Conservation (phyloP, 2,797 vertebrate genomes). For the Masticophis lateralis region DNA sequence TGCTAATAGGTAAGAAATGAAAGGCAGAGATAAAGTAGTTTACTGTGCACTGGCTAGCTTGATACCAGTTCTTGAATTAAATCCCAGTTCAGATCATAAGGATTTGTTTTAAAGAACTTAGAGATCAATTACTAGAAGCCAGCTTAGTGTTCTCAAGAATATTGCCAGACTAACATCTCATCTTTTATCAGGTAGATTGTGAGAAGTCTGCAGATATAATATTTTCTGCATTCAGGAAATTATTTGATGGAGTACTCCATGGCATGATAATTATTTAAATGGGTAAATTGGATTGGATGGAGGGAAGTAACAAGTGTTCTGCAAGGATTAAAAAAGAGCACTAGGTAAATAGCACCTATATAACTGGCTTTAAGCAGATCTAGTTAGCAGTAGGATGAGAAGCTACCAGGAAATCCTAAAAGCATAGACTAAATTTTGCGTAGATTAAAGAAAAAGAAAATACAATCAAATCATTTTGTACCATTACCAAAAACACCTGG, state of each 20-base stretch:
- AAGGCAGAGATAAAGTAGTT: background rate
- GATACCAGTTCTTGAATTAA: background rate
- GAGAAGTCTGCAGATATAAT: background rate
- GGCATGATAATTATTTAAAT: background rate
- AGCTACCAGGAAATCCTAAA: background rate
- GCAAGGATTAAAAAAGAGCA: background rate
- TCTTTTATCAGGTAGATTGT: background rate
- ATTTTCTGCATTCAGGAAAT: background rate
- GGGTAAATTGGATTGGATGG: background rate
- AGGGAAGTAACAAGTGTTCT: background rate
- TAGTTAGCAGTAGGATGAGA: background rate
- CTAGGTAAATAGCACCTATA: background rate
- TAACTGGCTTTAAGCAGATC: background rate
- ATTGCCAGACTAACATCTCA: background rate
- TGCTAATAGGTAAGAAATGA: background rate
- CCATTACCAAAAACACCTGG: background rate
- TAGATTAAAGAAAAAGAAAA: background rate
- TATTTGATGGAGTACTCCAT: background rate
- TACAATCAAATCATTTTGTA: background rate
- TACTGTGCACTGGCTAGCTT: background rate
- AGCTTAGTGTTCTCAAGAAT: background rate
- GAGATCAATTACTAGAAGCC: background rate
- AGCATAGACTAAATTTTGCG: background rate
- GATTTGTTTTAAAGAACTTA: background rate
- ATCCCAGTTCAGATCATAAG: no score